A percentile compares a stretch with the other conserved stretches of the same genome.
These are phyloP conservation scores for Oeneis ivallda DNA, from an alignment of 2,888 invertebrate species.

Conservation along the genomic window DNA sequence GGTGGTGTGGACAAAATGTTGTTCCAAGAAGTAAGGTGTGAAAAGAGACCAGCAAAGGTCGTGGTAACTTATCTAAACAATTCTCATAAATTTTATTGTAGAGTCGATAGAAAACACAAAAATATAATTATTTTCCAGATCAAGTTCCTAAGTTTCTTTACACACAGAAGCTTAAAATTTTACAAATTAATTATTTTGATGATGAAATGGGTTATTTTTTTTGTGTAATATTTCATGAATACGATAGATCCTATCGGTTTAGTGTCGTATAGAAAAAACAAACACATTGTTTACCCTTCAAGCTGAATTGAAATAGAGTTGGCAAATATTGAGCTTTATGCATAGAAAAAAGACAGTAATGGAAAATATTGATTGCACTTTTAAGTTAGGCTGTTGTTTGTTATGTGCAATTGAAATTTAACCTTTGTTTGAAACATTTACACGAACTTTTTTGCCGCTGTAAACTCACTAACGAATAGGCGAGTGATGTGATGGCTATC, in stretches of 20 bases:
- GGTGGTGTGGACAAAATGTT: too few relatives aligned
- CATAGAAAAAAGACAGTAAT: conserved; percentile 33
- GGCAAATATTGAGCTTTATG: conserved; percentile 36
- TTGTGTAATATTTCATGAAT: not conserved
- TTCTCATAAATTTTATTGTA: too few relatives aligned
- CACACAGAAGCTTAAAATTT: too few relatives aligned
- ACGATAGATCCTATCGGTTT: not conserved
- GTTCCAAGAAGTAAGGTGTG: too few relatives aligned
- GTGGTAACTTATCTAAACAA: too few relatives aligned
- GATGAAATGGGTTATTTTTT: too few relatives aligned
- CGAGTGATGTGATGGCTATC: not conserved
- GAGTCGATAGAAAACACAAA: too few relatives aligned
- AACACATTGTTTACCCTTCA: conserved; percentile 39
- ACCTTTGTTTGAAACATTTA: conserved; percentile 19
- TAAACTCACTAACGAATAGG: not conserved
- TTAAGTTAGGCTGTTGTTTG: conserved; percentile 31
- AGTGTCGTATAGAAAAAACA: conserved; percentile 8
- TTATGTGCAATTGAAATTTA: conserved; percentile 27
- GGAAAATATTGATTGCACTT: conserved; percentile 35
- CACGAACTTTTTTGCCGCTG: conserved; percentile 1
- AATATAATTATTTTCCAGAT: too few relatives aligned
- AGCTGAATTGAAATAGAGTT: conserved; percentile 35
- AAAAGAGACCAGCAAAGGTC: too few relatives aligned
- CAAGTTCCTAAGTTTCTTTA: too few relatives aligned
- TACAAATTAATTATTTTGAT: too few relatives aligned